phyloP scores from a whole-genome alignment of 2,113 vertebrate species.

The Grammomys surdaster region DNA sequence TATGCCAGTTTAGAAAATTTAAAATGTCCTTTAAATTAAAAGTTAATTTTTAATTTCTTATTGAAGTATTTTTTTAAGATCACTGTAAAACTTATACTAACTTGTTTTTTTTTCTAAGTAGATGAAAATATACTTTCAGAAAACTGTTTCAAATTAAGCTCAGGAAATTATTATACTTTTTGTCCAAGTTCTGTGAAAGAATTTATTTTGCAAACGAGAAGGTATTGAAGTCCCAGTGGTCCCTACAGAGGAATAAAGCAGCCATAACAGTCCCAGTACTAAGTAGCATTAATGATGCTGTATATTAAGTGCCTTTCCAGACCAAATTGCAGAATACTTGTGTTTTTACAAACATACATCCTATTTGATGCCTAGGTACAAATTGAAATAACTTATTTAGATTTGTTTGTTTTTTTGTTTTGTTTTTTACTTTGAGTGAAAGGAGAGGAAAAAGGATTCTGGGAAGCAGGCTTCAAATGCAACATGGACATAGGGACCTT shows the following conservation, averaged over 20 bases:
- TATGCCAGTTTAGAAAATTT: background rate
- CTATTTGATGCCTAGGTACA: background rate
- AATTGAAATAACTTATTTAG: background rate
- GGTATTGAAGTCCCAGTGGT: background rate
- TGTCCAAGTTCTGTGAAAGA: background rate
- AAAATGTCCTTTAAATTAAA: background rate
- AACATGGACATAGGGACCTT: background rate
- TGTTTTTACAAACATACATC: background rate
- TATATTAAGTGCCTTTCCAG: background rate
- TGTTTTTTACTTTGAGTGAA: background rate
- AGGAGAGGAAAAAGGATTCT: background rate
- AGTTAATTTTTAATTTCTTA: background rate
- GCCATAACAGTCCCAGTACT: background rate
- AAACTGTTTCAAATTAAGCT: background rate
- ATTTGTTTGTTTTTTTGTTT: background rate
- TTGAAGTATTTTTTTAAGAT: constrained; percentile 5
- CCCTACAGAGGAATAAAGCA: background rate
- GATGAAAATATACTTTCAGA: background rate
- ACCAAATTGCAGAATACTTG: background rate
- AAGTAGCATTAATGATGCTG: background rate
- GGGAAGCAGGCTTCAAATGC: background rate
- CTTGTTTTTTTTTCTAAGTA: background rate
- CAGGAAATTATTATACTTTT: background rate
- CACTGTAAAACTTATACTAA: background rate
- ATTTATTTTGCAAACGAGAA: background rate